Evolutionary conservation across 1,140 invertebrate genomes (phyloP), one percentile per base, ranked within the genome.

Genomic region (Galleria mellonella): DNA sequence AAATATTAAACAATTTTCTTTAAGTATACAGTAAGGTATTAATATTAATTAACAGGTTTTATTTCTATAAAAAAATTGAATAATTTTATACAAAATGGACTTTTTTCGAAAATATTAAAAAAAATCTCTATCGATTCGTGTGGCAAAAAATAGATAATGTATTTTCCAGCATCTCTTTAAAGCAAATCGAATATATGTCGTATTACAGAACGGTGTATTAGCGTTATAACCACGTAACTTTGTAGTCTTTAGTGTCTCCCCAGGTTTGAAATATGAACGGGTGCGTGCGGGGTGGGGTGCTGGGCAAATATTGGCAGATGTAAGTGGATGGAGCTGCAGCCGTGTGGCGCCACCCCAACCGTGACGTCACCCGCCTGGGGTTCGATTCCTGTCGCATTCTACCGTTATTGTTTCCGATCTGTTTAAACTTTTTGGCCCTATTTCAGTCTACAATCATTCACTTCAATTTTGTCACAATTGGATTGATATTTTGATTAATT

Each of bases 231-330:
- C 37, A 44, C 31, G 47, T 57, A 68, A 72, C 58, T 59, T 66
- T 65, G 72, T 81, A 75, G 72, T 75, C 62, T 72, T 75, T 70
- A 68, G 52, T 59, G 63, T 67, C 60, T 55, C 62, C 66, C 70
- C 62, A 69, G 65, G 62, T 73, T 81, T 81, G 68, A 78, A 81
- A 76, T 76, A 73, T 76, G 72, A 77, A 75, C 75, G 77, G 72
- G 75, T 77, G 77, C 68, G 76, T 69, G 17, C 44, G 61, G 61
- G 55, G 59, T 40, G 62, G 63, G 68, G 63, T 49, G 62, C 56
- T 72, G 53, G 49, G 75, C 64, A 75, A 83, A 83, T 83, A 83
- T 83, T 83, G 75, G 78, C 78, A 83, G 78, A 83, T 83, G 78
- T 74, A 72, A 83, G 78, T 83, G 78, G 78, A 77, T 77, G 72